phyloP scores from a whole-genome alignment of 2,888 invertebrate species.

The Andrena flavipes region DNA sequence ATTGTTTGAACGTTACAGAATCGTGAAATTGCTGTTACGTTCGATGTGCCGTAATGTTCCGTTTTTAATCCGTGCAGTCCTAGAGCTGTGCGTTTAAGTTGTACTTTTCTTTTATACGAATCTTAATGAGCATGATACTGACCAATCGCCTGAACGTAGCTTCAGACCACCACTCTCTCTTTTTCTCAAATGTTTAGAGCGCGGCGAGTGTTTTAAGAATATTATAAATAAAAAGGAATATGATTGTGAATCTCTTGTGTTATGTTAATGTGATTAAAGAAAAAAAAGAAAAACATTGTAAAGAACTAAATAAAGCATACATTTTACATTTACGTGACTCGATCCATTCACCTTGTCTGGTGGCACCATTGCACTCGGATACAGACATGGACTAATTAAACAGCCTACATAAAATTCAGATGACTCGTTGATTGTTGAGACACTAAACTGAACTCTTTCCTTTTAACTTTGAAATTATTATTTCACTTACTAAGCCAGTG shows the following conservation, averaged over 20 bases:
- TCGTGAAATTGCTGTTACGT: conserved; percentile 77
- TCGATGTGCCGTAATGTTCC: conserved; percentile 61
- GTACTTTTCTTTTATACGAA: conserved; percentile 51
- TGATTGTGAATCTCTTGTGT: conserved; percentile 89
- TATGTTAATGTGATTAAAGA: conserved; percentile 87
- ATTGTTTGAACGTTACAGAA: conserved; percentile 77
- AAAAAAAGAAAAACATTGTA: conserved; percentile 87
- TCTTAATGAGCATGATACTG: conserved; percentile 80
- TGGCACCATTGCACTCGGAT: too few relatives aligned
- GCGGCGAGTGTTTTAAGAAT: conserved; percentile 85
- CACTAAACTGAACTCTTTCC: too few relatives aligned
- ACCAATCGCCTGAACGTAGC: conserved; percentile 83
- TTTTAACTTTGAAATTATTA: too few relatives aligned
- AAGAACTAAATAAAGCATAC: conserved; percentile 86
- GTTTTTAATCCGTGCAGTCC: conserved; percentile 26
- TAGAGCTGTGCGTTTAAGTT: conserved; percentile 36
- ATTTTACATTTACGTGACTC: conserved; percentile 81
- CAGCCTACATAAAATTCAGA: too few relatives aligned
- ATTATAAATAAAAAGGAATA: conserved; percentile 88
- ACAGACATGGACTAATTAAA: too few relatives aligned
- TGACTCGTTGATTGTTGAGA: too few relatives aligned
- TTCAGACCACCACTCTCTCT: conserved; percentile 81
- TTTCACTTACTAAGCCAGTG: too few relatives aligned
- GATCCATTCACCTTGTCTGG: neutral
- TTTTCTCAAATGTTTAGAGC: conserved; percentile 80